phyloP scores from a whole-genome alignment of 2,797 vertebrate species.

The Alfaro cultratus region DNA sequence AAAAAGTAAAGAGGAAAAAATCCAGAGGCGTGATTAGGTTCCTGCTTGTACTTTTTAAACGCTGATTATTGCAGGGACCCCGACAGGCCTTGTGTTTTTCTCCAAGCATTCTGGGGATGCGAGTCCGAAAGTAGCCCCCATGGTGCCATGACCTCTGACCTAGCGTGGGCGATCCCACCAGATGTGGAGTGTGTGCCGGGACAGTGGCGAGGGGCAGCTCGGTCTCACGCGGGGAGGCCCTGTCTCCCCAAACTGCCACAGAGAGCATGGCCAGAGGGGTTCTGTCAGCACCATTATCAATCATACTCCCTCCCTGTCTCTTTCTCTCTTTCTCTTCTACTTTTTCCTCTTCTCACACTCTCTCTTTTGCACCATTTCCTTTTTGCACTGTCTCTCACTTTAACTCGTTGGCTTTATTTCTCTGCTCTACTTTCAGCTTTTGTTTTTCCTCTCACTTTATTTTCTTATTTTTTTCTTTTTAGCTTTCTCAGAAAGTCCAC shows the following conservation, averaged over 20 bases:
- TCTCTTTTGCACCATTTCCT: constrained; percentile 69
- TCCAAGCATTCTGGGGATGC: constrained; percentile 75
- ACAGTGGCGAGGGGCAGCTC: constrained; percentile 81
- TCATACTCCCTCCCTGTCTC: constrained; percentile 78
- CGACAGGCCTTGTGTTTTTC: constrained; percentile 70
- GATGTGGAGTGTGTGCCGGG: constrained; percentile 84
- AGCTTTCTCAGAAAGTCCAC: constrained; percentile 60
- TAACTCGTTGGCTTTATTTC: constrained; percentile 51
- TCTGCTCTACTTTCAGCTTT: constrained; percentile 57
- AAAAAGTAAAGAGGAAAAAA: constrained; percentile 16
- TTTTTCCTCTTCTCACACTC: constrained; percentile 49
- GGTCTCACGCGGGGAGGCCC: constrained; percentile 81
- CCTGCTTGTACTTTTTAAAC: constrained; percentile 74
- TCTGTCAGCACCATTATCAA: constrained; percentile 85
- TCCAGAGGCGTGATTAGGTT: constrained; percentile 67
- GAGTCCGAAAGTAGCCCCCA: constrained; percentile 79
- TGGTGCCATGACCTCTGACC: constrained; percentile 78
- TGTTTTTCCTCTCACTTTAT: constrained; percentile 58
- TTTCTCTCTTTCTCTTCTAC: constrained; percentile 61
- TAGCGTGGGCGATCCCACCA: constrained; percentile 83
- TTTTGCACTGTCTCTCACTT: constrained; percentile 74
- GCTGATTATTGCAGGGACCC: constrained; percentile 71
- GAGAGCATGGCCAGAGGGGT: constrained; percentile 84
- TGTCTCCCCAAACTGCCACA: constrained; percentile 83
- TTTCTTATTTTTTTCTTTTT: constrained; percentile 27